Base-by-base conservation (phyloP, 2,797 vertebrate genomes). In the Amniataba percoides region DNA sequence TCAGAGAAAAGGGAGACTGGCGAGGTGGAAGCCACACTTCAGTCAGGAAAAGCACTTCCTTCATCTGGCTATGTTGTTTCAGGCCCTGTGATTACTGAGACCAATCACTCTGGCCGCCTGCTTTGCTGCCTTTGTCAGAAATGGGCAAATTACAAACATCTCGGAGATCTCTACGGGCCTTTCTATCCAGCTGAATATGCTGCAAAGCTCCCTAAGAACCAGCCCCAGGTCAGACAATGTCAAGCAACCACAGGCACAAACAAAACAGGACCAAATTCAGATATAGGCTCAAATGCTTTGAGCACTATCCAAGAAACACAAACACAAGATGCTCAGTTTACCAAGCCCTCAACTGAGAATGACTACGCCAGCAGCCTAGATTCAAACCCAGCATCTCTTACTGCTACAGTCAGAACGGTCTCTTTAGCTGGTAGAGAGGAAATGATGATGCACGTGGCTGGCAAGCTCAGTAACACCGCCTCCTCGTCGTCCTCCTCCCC, bases 91-190 rank as follows among this genome's bases (percentile, higher is more conserved):
- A 95, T 97, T 42, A 98, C 97, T 7, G 98, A 99, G 83, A 96
- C 97, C 46, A 94, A 95, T 84, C 96, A 98, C 64, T 93, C 96
- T 19, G 98, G 98, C 67, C 97, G 96, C 76, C 94, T 99, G 82
- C 96, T 99, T 49, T 99, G 98, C 89, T 99, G 98, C 92, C 95
- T 99, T 43, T 99, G 98, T 88, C 97, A 99, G 90, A 99, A 99
- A 93, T 99, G 98, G 97, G 98, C 98, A 80, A 99, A 98, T 94
- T 99, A 98, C 90, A 97, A 97, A 86, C 97, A 98, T 89, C 97
- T 99, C 71, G 98, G 98, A 27, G 98, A 99, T 92, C 97, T 99
- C 70, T 99, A 98, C 43, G 98, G 98, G 81, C 98, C 98, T 60
- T 99, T 97, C 93, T 99, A 99, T 88, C 97, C 97, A 53, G 97